These are phyloP conservation scores for Oryctolagus cuniculus DNA, from an alignment of 2,113 vertebrate genomes.

Conservation along the genomic window DNA sequence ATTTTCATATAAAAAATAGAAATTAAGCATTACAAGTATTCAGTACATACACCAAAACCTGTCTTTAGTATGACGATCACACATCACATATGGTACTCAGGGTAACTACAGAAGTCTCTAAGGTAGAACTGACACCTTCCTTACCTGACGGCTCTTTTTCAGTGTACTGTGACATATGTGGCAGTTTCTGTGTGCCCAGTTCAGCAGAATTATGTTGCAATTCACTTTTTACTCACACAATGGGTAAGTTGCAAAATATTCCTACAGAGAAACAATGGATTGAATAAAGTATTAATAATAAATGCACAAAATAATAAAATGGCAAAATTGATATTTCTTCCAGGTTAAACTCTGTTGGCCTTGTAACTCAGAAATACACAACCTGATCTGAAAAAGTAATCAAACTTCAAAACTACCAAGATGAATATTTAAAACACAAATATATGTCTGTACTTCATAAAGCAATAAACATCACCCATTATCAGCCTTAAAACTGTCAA, in stretches of 20 bases:
- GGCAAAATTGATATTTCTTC: not conserved
- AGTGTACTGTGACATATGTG: conserved; percentile 75
- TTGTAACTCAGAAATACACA: conserved; percentile 22
- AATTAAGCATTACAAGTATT: conserved; percentile 39
- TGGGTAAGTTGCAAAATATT: conserved; percentile 42
- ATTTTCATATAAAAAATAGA: conserved; percentile 49
- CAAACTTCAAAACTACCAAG: conserved; percentile 2
- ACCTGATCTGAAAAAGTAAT: not conserved
- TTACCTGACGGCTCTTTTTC: conserved; percentile 80
- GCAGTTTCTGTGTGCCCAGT: not conserved
- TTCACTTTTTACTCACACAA: conserved; percentile 56
- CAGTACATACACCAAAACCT: not conserved
- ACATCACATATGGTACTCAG: not conserved
- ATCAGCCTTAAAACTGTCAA: not conserved
- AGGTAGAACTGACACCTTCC: not conserved
- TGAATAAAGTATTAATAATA: conserved; percentile 56
- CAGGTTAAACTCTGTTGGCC: not conserved
- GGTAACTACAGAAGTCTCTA: not conserved
- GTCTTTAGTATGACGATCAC: not conserved
- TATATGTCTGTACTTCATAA: not conserved
- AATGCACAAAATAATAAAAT: conserved; percentile 41
- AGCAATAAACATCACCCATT: not conserved
- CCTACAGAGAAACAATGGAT: conserved; percentile 71
- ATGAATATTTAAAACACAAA: not conserved
- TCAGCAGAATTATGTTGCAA: conserved; percentile 50